phyloP scores from a whole-genome alignment of 1,140 invertebrate species.

The Sinella curviseta region DNA sequence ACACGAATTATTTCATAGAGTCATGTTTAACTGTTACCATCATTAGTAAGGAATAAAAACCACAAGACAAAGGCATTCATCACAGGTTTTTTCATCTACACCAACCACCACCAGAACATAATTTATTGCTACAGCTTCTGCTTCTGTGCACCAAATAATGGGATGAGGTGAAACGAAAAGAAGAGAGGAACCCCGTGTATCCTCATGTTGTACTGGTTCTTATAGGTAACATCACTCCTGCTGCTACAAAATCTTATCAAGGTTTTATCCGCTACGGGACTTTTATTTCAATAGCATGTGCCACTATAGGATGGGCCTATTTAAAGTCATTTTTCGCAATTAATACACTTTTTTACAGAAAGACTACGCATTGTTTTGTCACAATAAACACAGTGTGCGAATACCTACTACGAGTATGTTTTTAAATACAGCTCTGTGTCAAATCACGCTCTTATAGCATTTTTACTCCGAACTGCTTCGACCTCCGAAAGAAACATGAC shows the following conservation, averaged over 20 bases:
- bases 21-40: constrained; percentile 11
- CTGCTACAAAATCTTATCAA: not conserved
- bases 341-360: too few relatives aligned
- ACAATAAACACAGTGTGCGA: too few relatives aligned
- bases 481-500: too few relatives aligned
- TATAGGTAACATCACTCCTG: not conserved
- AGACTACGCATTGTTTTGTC: too few relatives aligned
- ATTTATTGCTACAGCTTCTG: not conserved
- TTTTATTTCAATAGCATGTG: not conserved
- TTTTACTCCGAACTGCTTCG: too few relatives aligned
- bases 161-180: too few relatives aligned
- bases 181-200: not conserved
- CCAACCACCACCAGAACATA: not conserved
- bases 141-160: not conserved
- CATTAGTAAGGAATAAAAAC: not conserved
- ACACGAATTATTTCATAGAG: not conserved
- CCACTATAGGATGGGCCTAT: too few relatives aligned
- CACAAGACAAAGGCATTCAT: constrained; percentile 8
- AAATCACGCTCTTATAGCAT: too few relatives aligned
- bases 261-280: not conserved
- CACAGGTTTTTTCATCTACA: not conserved
- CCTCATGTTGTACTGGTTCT: too few relatives aligned
- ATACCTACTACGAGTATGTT: too few relatives aligned
- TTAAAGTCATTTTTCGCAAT: too few relatives aligned
- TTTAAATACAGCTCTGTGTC: too few relatives aligned